Percentiles rank a stretch among this genome's conserved stretches.
Conservation (phyloP, 2,888 invertebrate genomes). For the Alviniconcha strummeri region DNA sequence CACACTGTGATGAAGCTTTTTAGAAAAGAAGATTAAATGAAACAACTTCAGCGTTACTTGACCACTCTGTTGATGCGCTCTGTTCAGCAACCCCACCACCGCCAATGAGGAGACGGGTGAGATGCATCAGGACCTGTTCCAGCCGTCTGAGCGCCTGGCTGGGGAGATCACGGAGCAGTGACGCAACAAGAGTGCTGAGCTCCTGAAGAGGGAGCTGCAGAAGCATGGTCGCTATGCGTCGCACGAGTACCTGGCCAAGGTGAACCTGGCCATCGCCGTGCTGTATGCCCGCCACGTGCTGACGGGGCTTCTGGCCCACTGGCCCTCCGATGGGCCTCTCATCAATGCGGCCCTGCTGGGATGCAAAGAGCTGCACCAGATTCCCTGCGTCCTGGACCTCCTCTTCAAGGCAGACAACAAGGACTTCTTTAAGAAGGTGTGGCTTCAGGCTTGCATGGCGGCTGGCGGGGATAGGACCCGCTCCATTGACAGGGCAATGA, state of each 20-base stretch:
- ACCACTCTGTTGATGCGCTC: too few relatives aligned
- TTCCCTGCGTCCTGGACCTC: slow-evolving; percentile 70
- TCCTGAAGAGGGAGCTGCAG: slow-evolving; percentile 68
- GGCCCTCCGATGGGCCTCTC: slow-evolving; percentile 64
- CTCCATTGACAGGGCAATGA: too few relatives aligned
- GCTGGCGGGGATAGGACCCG: too few relatives aligned
- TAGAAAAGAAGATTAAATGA: too few relatives aligned
- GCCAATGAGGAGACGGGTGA: slow-evolving; percentile 63
- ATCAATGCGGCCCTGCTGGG: slow-evolving; percentile 68
- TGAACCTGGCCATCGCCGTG: slow-evolving; percentile 67
- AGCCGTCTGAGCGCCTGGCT: slow-evolving; percentile 59
- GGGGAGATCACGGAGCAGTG: slow-evolving; percentile 64
- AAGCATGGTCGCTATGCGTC: slow-evolving; percentile 63
- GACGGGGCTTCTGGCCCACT: slow-evolving; percentile 67
- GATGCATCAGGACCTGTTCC: slow-evolving; percentile 63
- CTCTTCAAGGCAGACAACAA: slow-evolving; percentile 66
- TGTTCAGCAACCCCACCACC: slow-evolving; percentile 44
- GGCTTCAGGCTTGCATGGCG: too few relatives aligned
- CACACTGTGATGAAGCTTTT: too few relatives aligned
- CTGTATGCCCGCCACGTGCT: slow-evolving; percentile 69
- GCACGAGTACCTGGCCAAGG: slow-evolving; percentile 54
- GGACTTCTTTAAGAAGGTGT: slow-evolving; percentile 65
- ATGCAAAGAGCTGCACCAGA: slow-evolving; percentile 66
- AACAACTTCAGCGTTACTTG: too few relatives aligned
- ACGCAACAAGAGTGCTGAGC: slow-evolving; percentile 62